phyloP scores from a whole-genome alignment of 2,113 vertebrate genomes.

The Bucco capensis region DNA sequence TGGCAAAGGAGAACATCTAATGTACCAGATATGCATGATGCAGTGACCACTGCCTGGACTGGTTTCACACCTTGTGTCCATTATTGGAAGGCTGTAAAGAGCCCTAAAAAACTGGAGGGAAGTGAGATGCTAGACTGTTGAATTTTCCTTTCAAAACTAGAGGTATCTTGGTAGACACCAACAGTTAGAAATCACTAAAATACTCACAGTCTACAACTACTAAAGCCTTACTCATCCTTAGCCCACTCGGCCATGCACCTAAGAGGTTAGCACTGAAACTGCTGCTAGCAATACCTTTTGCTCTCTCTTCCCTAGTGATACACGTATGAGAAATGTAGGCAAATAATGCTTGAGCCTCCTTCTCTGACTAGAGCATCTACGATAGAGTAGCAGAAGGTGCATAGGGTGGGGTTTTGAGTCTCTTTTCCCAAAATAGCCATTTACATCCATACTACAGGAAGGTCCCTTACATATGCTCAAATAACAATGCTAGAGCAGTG shows the following conservation, averaged over 20 bases:
- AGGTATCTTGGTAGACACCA: not conserved
- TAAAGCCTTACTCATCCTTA: not conserved
- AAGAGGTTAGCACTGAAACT: not conserved
- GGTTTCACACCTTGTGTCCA: not conserved
- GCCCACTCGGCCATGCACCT: not conserved
- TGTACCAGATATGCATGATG: not conserved
- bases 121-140: not conserved
- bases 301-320: not conserved
- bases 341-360: not conserved
- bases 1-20: not conserved
- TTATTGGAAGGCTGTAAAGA: not conserved
- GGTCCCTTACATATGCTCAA: not conserved
- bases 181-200: not conserved
- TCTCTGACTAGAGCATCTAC: not conserved
- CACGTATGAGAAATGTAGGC: not conserved
- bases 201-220: not conserved
- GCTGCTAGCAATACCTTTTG: not conserved
- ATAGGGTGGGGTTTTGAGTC: fast-evolving
- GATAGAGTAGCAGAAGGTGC: not conserved
- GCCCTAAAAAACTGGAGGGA: not conserved
- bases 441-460: not conserved
- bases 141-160: not conserved
- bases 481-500: not conserved
- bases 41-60: not conserved
- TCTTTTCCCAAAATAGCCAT: not conserved